Evolutionary conservation across 2,888 invertebrate species (phyloP).

Genomic region (Acronicta aceris): DNA sequence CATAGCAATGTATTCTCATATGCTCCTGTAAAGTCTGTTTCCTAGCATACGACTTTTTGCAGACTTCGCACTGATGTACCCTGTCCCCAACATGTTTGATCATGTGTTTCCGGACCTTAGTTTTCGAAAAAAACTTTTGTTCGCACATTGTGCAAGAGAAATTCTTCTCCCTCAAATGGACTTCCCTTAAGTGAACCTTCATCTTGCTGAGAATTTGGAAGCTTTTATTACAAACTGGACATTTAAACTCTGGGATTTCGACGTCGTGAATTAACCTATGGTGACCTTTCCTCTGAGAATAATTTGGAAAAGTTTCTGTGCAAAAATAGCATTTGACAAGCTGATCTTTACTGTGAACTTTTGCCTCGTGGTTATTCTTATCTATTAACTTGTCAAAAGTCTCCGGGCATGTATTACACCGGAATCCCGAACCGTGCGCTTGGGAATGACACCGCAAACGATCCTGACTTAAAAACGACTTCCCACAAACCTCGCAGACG

Average conservation of each 20-base stretch:
- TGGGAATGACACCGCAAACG: conserved; percentile 74
- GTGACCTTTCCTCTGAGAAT: conserved; percentile 72
- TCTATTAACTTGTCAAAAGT: conserved; percentile 73
- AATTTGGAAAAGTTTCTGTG: conserved; percentile 72
- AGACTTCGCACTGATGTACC: conserved; percentile 81
- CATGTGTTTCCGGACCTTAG: conserved; percentile 87
- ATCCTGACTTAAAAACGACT: conserved; percentile 77
- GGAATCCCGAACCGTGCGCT: conserved; percentile 72
- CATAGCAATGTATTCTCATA: conserved; percentile 76
- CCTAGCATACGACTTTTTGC: conserved; percentile 84
- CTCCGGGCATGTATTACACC: conserved; percentile 71
- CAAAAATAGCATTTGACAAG: conserved; percentile 76
- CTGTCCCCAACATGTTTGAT: conserved; percentile 84
- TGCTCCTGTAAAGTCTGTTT: conserved; percentile 79
- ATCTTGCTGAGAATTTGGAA: conserved; percentile 77
- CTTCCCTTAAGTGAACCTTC: conserved; percentile 78
- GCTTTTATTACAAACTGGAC: conserved; percentile 74
- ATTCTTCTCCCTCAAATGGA: conserved; percentile 83
- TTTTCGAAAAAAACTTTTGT: conserved; percentile 84
- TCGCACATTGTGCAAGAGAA: conserved; percentile 84
- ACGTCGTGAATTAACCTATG: conserved; percentile 69
- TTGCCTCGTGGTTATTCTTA: conserved; percentile 70
- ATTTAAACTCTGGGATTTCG: conserved; percentile 67
- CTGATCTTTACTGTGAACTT: conserved; percentile 71
- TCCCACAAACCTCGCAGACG: conserved; percentile 81